Evolutionary conservation across 37 sponge, comb jelly and placozoan genomes (phyloP).

Genomic region (Mnemiopsis leidyi): DNA sequence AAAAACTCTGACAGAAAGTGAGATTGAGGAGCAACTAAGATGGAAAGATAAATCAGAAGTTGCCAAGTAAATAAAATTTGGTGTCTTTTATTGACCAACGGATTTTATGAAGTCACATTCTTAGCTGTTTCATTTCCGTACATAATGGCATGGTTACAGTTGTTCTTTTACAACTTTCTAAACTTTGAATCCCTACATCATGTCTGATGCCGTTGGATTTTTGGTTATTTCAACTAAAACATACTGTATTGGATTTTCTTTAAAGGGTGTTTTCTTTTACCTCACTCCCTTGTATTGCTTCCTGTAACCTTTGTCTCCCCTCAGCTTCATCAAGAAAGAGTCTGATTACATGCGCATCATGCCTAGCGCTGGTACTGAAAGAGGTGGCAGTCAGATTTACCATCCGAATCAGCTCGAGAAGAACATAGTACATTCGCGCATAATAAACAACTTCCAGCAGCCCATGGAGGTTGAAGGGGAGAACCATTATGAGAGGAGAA

Average conservation of each 20-base stretch:
- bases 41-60: conserved; percentile 17
- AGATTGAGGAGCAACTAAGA: not conserved
- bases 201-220: no score
- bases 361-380: not conserved
- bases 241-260: no score
- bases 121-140: not conserved
- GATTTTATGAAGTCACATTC: no score
- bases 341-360: not conserved
- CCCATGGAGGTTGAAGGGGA: conserved; percentile 27
- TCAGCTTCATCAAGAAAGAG: conserved; percentile 30
- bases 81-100: no score
- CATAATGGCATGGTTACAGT: no score
- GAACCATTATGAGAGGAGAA: conserved; percentile 11
- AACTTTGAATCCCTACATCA: no score
- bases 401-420: not conserved
- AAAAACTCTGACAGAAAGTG: not conserved
- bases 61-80: not conserved
- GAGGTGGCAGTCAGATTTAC: not conserved
- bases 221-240: no score
- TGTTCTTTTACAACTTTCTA: no score
- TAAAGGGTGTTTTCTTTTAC: no score
- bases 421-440: conserved; percentile 7
- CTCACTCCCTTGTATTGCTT: not conserved
- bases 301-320: not conserved
- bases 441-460: not conserved